These are phyloP conservation scores for Bombyx mori DNA, from an alignment of 1,140 invertebrate genomes.

Conservation along the genomic window DNA sequence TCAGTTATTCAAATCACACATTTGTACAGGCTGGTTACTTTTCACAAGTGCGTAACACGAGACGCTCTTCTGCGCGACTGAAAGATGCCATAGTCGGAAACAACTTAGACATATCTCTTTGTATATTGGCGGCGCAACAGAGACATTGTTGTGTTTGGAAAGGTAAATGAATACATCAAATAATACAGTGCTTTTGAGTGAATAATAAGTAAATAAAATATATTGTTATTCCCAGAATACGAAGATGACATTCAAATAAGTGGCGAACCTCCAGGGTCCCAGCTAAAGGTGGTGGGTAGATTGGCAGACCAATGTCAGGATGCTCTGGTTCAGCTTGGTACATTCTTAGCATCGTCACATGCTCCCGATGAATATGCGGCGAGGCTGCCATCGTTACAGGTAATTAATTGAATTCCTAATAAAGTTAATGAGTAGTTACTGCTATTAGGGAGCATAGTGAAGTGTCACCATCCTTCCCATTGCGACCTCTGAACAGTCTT, in stretches of 20 bases:
- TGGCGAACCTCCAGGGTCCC: constrained; percentile 80
- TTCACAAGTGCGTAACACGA: constrained; percentile 96
- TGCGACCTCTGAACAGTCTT: no score
- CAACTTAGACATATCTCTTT: constrained; percentile 93
- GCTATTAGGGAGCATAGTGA: no score
- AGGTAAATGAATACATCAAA: constrained; percentile 26
- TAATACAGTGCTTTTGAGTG: neutral
- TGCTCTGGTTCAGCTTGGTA: constrained; percentile 97
- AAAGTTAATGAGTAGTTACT: neutral
- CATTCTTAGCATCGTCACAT: constrained; percentile 93
- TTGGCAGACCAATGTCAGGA: constrained; percentile 95
- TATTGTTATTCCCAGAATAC: constrained; percentile 66
- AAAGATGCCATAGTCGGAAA: constrained; percentile 95
- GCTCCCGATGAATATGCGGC: constrained; percentile 95
- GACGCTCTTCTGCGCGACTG: constrained; percentile 94
- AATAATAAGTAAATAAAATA: neutral
- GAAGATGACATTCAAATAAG: constrained; percentile 71
- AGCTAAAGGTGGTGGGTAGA: constrained; percentile 92
- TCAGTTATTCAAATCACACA: neutral
- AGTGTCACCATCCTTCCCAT: no score
- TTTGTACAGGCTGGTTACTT: constrained; percentile 85
- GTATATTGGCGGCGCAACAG: constrained; percentile 97
- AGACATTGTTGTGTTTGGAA: constrained; percentile 82
- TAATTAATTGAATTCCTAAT: constrained; percentile 14
- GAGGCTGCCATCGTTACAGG: constrained; percentile 86